A percentile compares a stretch with the other conserved stretches of the same genome.
Conservation (phyloP, 1,140 invertebrate genomes). For the Anastrepha ludens region DNA sequence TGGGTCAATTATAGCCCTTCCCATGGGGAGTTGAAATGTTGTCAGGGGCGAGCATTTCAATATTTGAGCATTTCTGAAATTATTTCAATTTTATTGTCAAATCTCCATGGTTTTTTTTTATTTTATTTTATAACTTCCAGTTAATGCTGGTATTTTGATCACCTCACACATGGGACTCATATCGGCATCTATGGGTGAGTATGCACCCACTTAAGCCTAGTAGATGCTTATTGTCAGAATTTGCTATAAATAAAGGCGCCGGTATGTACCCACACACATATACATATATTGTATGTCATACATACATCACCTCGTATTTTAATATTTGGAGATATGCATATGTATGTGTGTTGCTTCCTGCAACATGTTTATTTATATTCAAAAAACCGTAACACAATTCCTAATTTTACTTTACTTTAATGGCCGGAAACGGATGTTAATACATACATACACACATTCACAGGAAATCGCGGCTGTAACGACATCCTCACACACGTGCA, state of each 20-base stretch:
- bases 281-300: not conserved
- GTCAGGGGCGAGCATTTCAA: not conserved
- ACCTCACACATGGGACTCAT: not conserved
- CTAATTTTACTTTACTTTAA: conserved; percentile 38
- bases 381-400: not conserved
- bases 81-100: conserved; percentile 33
- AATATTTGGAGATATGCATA: not conserved
- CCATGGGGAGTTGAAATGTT: not conserved
- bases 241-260: too few species aligned
- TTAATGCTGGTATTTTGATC: not conserved
- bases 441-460: not conserved
- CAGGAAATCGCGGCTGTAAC: conserved; percentile 19
- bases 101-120: not conserved
- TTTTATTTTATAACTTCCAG: not conserved
- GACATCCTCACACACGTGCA: conserved; percentile 17
- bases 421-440: conserved; percentile 36
- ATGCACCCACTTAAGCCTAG: too few species aligned
- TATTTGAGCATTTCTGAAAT: not conserved
- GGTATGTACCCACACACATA: too few species aligned
- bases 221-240: too few species aligned
- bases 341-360: not conserved
- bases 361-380: conserved; percentile 40
- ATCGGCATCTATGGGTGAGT: not conserved
- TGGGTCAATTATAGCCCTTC: not conserved
- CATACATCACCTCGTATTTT: not conserved